These are phyloP conservation scores for Formicarius rufipectus DNA, from an alignment of 2,113 vertebrate species.

Conservation along the genomic window DNA sequence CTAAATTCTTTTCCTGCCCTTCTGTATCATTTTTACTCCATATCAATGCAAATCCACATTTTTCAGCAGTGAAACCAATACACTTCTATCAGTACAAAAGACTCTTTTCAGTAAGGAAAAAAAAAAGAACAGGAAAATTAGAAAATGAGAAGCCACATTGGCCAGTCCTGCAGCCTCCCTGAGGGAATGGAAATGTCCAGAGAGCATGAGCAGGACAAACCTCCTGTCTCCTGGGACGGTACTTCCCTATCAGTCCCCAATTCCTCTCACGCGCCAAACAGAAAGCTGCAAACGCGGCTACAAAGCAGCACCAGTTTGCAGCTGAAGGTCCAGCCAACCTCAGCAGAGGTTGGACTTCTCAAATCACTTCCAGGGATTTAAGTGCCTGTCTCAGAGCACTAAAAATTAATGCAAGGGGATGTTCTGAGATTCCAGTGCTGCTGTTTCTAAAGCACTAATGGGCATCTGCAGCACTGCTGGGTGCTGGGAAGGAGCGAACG, in stretches of 20 bases:
- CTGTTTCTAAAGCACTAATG: background rate
- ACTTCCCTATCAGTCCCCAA: background rate
- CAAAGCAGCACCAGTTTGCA: background rate
- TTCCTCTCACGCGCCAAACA: background rate
- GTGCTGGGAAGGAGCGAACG: fast-evolving
- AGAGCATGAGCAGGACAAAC: background rate
- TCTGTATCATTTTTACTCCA: background rate
- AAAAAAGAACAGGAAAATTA: background rate
- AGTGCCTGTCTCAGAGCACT: fast-evolving
- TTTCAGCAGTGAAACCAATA: background rate
- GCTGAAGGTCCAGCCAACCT: background rate
- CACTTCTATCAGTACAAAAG: background rate
- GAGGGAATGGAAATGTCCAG: background rate
- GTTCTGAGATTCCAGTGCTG: fast-evolving
- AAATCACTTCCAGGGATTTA: background rate
- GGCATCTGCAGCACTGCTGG: background rate
- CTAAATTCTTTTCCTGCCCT: background rate
- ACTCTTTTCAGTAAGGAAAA: background rate
- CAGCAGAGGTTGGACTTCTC: background rate
- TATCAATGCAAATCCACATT: background rate
- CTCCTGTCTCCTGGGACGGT: fast-evolving
- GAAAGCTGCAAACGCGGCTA: background rate
- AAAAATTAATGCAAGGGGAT: background rate
- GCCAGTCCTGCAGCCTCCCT: background rate
- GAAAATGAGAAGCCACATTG: background rate